Conservation (phyloP, 2,797 vertebrate genomes). For the Catharus ustulatus region DNA sequence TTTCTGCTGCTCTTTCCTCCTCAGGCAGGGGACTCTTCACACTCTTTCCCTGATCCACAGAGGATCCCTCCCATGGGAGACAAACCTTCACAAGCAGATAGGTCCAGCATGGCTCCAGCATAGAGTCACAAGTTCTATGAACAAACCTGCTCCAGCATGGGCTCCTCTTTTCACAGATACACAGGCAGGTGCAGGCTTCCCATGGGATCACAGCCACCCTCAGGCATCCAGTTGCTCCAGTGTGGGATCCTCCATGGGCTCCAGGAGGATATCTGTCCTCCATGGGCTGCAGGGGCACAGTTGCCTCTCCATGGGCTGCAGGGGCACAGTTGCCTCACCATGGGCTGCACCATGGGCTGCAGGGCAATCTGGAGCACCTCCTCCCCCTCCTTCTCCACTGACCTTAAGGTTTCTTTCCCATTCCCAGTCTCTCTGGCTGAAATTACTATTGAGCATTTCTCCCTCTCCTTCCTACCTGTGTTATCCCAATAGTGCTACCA, state of each 20-base stretch:
- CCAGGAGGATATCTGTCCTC: not conserved
- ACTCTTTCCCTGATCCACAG: not conserved
- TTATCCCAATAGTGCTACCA: not conserved
- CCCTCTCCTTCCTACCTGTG: not conserved
- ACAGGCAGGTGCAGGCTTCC: accelerated
- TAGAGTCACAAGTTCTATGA: not conserved
- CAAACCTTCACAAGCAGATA: too few species aligned
- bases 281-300: not conserved
- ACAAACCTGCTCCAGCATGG: not conserved
- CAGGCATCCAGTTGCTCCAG: not conserved
- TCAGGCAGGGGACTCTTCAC: not conserved
- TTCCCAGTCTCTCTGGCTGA: not conserved
- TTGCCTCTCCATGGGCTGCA: not conserved
- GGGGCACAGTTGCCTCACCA: not conserved
- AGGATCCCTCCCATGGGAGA: too few species aligned
- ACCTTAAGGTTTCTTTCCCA: not conserved
- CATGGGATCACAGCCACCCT: not conserved
- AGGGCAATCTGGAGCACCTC: not conserved
- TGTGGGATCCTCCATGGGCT: not conserved
- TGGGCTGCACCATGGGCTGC: accelerated
- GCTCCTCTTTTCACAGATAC: not conserved
- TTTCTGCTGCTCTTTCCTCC: not conserved
- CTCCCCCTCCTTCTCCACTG: accelerated
- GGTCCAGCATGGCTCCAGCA: not conserved
- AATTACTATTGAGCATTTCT: not conserved